These are phyloP conservation scores for Tortrix viridana DNA, from an alignment of 2,888 invertebrate genomes.

Conservation along the genomic window DNA sequence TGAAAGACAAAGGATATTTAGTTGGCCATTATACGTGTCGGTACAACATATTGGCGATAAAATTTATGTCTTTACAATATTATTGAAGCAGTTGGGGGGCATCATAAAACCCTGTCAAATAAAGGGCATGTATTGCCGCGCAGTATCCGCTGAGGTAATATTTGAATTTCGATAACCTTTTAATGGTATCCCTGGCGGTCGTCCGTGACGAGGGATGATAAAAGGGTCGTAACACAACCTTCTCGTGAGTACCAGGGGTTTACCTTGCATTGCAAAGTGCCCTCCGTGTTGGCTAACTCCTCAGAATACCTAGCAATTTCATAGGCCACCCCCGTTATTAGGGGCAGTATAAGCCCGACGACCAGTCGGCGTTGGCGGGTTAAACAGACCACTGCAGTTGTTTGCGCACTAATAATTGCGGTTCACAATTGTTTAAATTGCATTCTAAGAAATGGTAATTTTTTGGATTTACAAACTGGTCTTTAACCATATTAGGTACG, in stretches of 20 bases:
- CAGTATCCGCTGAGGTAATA: conserved; percentile 51
- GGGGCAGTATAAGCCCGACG: conserved; percentile 67
- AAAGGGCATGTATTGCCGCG: conserved; percentile 46
- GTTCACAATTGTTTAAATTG: conserved; percentile 18
- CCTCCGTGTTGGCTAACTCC: conserved; percentile 61
- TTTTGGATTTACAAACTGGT: no score
- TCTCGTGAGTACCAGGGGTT: conserved; percentile 67
- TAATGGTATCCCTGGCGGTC: conserved; percentile 55
- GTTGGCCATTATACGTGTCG: conserved; percentile 11
- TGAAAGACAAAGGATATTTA: not conserved
- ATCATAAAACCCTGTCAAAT: conserved; percentile 36
- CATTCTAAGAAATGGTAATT: conserved; percentile 1
- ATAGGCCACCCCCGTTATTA: conserved; percentile 71
- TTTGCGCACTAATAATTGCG: conserved; percentile 37
- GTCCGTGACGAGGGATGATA: conserved; percentile 64
- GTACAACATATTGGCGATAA: conserved; percentile 17
- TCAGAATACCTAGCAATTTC: conserved; percentile 68
- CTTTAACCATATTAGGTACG: not conserved
- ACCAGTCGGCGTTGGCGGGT: conserved; percentile 61
- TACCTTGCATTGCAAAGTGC: conserved; percentile 66
- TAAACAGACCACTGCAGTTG: conserved; percentile 54
- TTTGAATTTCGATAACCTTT: conserved; percentile 52
- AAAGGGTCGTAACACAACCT: conserved; percentile 64
- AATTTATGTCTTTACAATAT: conserved; percentile 34
- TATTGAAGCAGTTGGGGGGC: conserved; percentile 25